phyloP scores from a whole-genome alignment of 2,113 vertebrate genomes.

The human region DNA sequence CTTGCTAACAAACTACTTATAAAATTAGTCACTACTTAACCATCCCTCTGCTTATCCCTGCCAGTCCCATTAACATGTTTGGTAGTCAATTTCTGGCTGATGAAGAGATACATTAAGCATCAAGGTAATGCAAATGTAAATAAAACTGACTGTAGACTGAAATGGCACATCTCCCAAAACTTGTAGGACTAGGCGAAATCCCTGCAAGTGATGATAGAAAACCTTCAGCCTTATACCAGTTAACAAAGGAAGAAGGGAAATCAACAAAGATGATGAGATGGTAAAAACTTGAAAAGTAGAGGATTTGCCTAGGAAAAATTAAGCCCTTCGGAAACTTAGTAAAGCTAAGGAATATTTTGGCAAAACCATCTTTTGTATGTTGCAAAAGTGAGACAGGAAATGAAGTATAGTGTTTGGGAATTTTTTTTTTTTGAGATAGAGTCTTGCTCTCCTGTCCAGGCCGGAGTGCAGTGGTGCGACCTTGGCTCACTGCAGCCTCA shows the following conservation, averaged over 20 bases:
- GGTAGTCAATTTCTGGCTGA: neutral
- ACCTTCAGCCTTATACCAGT: neutral
- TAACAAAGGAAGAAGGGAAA: neutral
- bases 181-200: neutral
- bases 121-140: neutral
- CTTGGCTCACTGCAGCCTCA: too few relatives aligned
- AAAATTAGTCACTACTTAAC: neutral
- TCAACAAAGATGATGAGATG: neutral
- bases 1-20: neutral
- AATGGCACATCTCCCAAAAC: neutral
- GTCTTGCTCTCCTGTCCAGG: too few relatives aligned
- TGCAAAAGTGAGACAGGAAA: neutral
- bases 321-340: neutral
- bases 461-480: too few relatives aligned
- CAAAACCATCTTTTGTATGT: conserved; percentile 5
- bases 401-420: neutral
- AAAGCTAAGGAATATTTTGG: neutral
- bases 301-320: conserved; percentile 10
- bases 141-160: neutral
- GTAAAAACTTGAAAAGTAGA: conserved; percentile 5
- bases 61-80: neutral
- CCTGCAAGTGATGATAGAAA: neutral
- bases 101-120: neutral
- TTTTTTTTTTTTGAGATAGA: too few relatives aligned
- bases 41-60: neutral